Evolutionary conservation across 2,797 vertebrate genomes (phyloP).

Genomic region (Psittacula echo): DNA sequence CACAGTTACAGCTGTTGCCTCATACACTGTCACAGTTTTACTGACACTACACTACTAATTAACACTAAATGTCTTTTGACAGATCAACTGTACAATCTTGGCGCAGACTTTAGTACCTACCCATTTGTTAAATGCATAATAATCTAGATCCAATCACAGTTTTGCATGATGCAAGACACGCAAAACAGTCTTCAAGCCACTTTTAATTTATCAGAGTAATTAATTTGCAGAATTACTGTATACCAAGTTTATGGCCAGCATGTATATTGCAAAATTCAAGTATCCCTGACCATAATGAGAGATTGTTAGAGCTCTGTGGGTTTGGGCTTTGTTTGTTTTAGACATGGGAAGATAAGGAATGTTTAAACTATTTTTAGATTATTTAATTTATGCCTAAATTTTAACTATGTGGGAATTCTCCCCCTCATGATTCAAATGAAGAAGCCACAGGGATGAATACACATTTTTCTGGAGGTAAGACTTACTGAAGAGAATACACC

Average conservation of each 20-base stretch:
- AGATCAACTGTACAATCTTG: not conserved
- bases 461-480: not conserved
- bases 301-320: not conserved
- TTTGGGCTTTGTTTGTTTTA: not conserved
- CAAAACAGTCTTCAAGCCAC: not conserved
- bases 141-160: not conserved
- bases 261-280: not conserved
- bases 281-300: not conserved
- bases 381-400: not conserved
- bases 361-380: not conserved
- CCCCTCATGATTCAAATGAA: not conserved
- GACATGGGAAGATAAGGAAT: not conserved
- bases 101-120: not conserved
- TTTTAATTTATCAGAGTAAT: not conserved
- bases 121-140: not conserved
- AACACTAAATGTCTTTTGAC: not conserved
- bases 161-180: not conserved
- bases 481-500: not conserved
- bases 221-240: not conserved
- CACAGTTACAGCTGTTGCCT: not conserved
- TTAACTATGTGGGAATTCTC: not conserved
- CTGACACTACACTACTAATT: not conserved
- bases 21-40: not conserved
- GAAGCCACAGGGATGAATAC: not conserved
- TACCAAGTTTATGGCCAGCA: not conserved